Base-by-base conservation (phyloP, 2,797 vertebrate species). In the Pangasius djambal region DNA sequence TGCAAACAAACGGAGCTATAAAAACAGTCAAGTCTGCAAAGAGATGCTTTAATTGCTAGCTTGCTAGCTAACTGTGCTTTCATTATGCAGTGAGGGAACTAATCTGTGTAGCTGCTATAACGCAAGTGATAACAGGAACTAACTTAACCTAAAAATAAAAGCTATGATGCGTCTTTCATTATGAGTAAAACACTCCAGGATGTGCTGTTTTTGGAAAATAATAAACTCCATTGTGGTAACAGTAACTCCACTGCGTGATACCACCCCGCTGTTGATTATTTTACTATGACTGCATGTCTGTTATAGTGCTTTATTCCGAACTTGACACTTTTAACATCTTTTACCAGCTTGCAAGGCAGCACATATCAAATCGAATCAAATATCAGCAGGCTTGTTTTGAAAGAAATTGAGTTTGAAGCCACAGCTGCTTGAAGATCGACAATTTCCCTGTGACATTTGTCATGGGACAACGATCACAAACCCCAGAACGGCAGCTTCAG, bases 381-480 rank as follows among this genome's bases (percentile, higher is more conserved):
- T 10, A 4, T 22, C 79, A 59, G 12, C 15, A 50, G 25, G 7
- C 37, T 65, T 44, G 25, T 48, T 61, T 55, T 31, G 83, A 72
- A 34, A 25, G 25, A 81, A 81, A 77, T 61, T 61, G 77, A 72
- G 88, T 86, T 65, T 75, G 74, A 67, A 88, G 81, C n/a, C 86
- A 59, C 48, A 34, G 31, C 65, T 63, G 78, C 52, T 77, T 22
- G 61, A 50, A 59, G 67, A 88, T 83, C 81, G 8, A 13, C 18
- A 61, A 77, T 81, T 88, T 83, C 86, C 86, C 18, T 0, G 72
- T 40, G 77, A 72, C 84, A 87, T 90, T 88, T 61, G 83, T 91
- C 86, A 89, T 2, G 48, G 70, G 69, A 63, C 69, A 7, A n/a
- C 48, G 70, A 85, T 78, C 89, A 15, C 63, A 16, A 69, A 63